Evolutionary conservation across 2,113 vertebrate genomes (phyloP), one percentile per base, ranked within the genome.

Genomic region (Lasiurus cinereus): DNA sequence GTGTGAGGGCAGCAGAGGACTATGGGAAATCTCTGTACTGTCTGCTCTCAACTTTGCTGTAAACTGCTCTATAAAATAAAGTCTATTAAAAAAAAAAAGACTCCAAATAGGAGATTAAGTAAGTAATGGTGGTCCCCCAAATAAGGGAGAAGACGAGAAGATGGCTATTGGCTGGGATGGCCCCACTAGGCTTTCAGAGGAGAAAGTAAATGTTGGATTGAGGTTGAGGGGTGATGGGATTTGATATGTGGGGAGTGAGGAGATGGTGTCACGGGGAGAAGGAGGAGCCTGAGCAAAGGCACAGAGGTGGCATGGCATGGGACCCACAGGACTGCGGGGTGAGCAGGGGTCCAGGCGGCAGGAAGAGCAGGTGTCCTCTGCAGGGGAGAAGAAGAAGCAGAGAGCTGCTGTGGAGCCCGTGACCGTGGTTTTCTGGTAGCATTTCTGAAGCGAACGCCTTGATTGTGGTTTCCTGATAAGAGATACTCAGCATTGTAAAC

Each of bases 401-500:
- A 54, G 69, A 31, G 33, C 70, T 16, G 43, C 31, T 3, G 1
- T 13, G 10, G 70, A 83, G 86, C n/a, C 43, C 3, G 14, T 48
- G 91, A 67, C 59, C 15, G 1, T 21, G 77, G 54, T 85, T 91
- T 80, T 39, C 50, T 52, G 50, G 64, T 48, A 21, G 56, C 69
- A 70, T 69, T 66, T 83, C 72, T 39, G 54, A 83, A 36, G 43
- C 4, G 64, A 92, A 29, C 5, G 0, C n/a, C 50, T 93, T 72
- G 73, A 70, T 29, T 66, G 70, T 0, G 1, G 12, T 83, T 91
- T 52, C 74, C 27, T 13, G 15, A 3, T 27, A 90, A 0, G n/a
- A 96, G 83, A 93, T 50, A 52, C n/a, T 89, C 83, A 73, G 29
- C 91, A 88, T 56, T 70, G 3, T 76, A 64, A 96, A 56, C 21